phyloP scores from a whole-genome alignment of 2,888 invertebrate genomes.

The Nomada flava region DNA sequence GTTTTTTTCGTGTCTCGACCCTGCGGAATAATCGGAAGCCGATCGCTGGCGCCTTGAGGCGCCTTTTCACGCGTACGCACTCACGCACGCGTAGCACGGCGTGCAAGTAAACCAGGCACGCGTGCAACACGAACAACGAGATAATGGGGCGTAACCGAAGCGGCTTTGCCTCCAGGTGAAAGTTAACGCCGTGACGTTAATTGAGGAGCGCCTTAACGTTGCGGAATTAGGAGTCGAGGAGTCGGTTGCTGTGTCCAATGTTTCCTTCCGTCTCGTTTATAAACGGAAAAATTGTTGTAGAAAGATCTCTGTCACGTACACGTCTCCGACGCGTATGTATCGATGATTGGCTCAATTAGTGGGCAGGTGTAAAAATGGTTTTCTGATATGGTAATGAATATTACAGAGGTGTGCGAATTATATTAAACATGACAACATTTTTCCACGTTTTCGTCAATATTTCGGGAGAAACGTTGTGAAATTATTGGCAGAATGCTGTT shows the following conservation, averaged over 20 bases:
- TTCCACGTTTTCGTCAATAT: no score
- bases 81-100: slow-evolving; percentile 11
- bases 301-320: slow-evolving; percentile 1
- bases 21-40: slow-evolving; percentile 29
- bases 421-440: no score
- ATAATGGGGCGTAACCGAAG: slow-evolving; percentile 72
- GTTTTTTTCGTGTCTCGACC: background rate
- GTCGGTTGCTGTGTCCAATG: background rate
- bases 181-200: slow-evolving; percentile 73
- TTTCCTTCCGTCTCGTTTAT: background rate
- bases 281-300: background rate
- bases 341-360: no score
- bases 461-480: no score
- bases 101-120: slow-evolving; percentile 45
- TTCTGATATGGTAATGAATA: no score
- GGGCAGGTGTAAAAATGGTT: no score
- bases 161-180: slow-evolving; percentile 74
- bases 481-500: no score
- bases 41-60: slow-evolving; percentile 42
- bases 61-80: slow-evolving; percentile 44
- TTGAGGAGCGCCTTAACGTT: slow-evolving; percentile 70
- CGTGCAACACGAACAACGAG: slow-evolving; percentile 70
- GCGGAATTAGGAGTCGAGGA: slow-evolving; percentile 67
- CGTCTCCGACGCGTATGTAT: no score
- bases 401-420: no score